These are phyloP conservation scores for Procavia capensis DNA, from an alignment of 2,113 vertebrate genomes.

Conservation along the genomic window DNA sequence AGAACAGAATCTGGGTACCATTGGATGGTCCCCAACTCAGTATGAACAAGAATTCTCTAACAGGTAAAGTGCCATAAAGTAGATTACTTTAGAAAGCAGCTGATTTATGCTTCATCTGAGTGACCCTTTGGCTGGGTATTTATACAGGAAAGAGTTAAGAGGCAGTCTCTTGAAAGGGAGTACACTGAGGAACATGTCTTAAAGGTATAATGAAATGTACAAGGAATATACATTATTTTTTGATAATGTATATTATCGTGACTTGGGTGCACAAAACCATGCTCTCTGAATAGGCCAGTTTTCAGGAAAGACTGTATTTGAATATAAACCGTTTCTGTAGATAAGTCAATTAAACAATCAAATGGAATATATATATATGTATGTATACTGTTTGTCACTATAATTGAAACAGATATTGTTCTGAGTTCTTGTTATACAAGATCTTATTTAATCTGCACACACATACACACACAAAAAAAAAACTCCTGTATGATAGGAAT, in stretches of 20 bases:
- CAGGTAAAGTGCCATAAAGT: not conserved
- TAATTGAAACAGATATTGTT: not conserved
- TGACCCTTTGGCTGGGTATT: not conserved
- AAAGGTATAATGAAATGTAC: not conserved
- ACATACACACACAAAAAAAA: too few species aligned
- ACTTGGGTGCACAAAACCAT: not conserved
- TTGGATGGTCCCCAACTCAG: not conserved
- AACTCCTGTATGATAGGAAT: not conserved
- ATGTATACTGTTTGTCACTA: not conserved
- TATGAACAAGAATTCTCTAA: not conserved
- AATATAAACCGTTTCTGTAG: constrained; percentile 9
- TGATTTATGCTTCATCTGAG: not conserved
- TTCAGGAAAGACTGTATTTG: constrained; percentile 26
- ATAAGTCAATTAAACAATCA: constrained; percentile 12
- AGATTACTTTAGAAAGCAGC: not conserved
- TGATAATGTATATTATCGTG: too few species aligned
- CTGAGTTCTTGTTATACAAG: not conserved
- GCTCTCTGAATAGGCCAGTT: not conserved
- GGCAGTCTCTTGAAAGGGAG: not conserved
- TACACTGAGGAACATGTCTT: not conserved
- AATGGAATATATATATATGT: not conserved
- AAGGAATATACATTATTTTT: not conserved
- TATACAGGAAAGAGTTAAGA: not conserved
- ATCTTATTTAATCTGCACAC: not conserved
- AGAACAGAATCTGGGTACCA: not conserved